These are phyloP conservation scores for Leistus spinibarbis DNA, from an alignment of 2,888 invertebrate genomes.

Conservation along the genomic window DNA sequence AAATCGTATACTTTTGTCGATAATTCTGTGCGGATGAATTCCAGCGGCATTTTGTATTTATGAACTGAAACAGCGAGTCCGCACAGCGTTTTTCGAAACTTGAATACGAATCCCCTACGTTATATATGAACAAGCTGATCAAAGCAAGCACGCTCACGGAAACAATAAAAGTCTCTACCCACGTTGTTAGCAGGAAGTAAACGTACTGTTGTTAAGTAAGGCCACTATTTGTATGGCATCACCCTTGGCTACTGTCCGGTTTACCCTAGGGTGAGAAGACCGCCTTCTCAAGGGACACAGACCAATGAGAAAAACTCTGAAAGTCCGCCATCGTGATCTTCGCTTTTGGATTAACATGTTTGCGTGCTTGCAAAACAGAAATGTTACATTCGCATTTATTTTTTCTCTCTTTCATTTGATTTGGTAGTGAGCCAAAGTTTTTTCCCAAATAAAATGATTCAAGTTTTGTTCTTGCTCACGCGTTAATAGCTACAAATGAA, in stretches of 20 bases:
- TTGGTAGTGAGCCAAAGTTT: neutral
- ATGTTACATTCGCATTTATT: neutral
- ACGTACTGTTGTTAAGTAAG: neutral
- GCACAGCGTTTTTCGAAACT: neutral
- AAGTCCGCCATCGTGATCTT: conserved; percentile 4
- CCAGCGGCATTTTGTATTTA: neutral
- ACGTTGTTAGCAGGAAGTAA: conserved; percentile 8
- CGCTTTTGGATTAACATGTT: neutral
- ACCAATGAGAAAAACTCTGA: neutral
- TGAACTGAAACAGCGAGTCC: neutral
- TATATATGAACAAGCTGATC: neutral
- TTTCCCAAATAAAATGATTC: neutral
- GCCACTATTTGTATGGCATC: neutral
- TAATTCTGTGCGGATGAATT: neutral
- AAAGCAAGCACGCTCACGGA: conserved; percentile 1
- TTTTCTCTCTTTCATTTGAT: neutral
- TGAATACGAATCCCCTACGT: neutral
- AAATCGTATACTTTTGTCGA: neutral
- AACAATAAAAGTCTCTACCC: conserved; percentile 6
- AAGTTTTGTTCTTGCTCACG: neutral
- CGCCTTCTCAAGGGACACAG: conserved; percentile 15
- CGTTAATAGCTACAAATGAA: neutral
- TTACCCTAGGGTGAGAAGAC: conserved; percentile 5
- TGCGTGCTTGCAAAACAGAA: neutral
- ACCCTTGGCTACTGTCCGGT: neutral